Conservation (phyloP, 2,888 invertebrate species). For the Amphimallon solstitiale region DNA sequence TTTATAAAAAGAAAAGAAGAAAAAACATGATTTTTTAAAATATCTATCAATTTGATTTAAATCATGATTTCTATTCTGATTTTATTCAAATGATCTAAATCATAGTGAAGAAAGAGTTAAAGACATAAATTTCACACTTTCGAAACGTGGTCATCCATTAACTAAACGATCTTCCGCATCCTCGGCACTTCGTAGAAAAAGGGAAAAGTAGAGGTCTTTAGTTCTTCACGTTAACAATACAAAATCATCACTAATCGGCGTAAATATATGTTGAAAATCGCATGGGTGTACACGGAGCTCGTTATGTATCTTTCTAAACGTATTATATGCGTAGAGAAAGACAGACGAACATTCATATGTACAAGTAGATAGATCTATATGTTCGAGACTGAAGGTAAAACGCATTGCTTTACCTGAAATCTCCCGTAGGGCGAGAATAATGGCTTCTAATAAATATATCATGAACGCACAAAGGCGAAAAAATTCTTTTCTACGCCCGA, state of each 20-base stretch:
- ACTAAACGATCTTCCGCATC: too few species aligned
- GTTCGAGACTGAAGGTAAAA: conserved; percentile 2
- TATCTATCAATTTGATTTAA: too few species aligned
- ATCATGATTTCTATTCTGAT: too few species aligned
- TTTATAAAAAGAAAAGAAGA: too few species aligned
- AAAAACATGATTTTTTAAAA: too few species aligned
- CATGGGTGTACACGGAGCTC: conserved; percentile 25
- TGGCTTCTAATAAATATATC: conserved; percentile 50
- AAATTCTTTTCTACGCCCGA: conserved; percentile 47
- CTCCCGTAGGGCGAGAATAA: conserved; percentile 38
- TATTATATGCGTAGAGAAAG: not conserved
- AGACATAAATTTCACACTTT: too few species aligned
- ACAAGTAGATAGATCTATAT: too few species aligned
- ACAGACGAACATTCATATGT: conserved; percentile 9
- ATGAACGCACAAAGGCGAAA: conserved; percentile 49
- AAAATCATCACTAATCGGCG: conserved; percentile 27
- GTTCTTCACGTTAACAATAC: conserved; percentile 21
- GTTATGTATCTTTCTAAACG: not conserved
- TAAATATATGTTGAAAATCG: conserved; percentile 34
- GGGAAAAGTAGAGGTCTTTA: conserved; percentile 9
- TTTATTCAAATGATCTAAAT: too few species aligned
- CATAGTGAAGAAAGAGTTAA: too few species aligned
- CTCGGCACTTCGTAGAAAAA: conserved; percentile 13
- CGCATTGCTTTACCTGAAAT: conserved; percentile 37
- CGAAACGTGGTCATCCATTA: too few species aligned